These are phyloP conservation scores for Bombus confusus DNA, from an alignment of 1,140 invertebrate species.

Conservation along the genomic window DNA sequence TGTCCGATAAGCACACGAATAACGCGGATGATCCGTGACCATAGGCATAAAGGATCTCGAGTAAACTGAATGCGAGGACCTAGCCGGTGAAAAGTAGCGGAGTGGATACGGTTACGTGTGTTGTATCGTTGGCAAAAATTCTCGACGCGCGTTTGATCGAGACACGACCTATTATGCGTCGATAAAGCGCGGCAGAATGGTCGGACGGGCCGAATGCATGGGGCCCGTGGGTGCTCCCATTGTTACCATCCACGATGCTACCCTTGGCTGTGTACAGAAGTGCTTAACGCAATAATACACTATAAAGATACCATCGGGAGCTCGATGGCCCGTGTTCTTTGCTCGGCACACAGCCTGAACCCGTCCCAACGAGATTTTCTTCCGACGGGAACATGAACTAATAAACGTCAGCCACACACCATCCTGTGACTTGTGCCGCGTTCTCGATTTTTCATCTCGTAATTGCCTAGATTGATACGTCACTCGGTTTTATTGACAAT, in stretches of 20 bases:
- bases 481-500: neutral
- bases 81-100: conserved; percentile 43
- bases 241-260: conserved; percentile 61
- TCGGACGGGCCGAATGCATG: conserved; percentile 49
- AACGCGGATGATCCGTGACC: conserved; percentile 23
- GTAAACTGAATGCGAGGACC: conserved; percentile 41
- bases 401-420: conserved; percentile 41
- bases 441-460: conserved; percentile 21
- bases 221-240: conserved; percentile 61
- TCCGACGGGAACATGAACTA: conserved; percentile 63
- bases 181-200: conserved; percentile 54
- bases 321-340: conserved; percentile 65
- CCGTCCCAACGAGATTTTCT: conserved; percentile 45
- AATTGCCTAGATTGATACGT: conserved; percentile 28
- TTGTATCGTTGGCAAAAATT: conserved; percentile 49
- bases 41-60: conserved; percentile 13
- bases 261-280: conserved; percentile 76
- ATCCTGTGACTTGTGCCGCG: neutral
- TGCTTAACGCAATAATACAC: conserved; percentile 80
- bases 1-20: conserved; percentile 29
- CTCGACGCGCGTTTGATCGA: conserved; percentile 62
- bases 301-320: conserved; percentile 79
- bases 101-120: conserved; percentile 49
- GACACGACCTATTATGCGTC: conserved; percentile 56
- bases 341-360: conserved; percentile 42